phyloP scores from a whole-genome alignment of 2,888 invertebrate species.

The Sarcophaga rosellei region DNA sequence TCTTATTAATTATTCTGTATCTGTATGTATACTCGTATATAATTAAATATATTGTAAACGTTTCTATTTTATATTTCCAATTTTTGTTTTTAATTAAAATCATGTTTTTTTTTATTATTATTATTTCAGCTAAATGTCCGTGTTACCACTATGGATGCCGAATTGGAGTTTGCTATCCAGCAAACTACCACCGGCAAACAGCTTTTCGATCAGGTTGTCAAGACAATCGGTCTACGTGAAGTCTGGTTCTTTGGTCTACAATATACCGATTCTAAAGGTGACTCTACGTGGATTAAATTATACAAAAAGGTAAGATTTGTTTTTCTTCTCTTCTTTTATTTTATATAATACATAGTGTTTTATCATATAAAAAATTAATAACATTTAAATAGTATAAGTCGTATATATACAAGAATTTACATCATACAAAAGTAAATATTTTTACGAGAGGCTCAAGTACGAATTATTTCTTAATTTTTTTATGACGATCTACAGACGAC shows the following conservation, averaged over 20 bases:
- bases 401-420: too few relatives aligned
- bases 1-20: too few relatives aligned
- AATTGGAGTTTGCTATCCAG: conserved; percentile 99
- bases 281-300: conserved; percentile 98
- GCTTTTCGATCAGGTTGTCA: conserved; percentile 99
- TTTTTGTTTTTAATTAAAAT: conserved; percentile 20
- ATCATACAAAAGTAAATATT: too few relatives aligned
- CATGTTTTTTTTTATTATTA: conserved; percentile 52
- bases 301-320: conserved; percentile 95
- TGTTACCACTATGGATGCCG: conserved; percentile 99
- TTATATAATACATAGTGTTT: too few relatives aligned
- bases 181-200: conserved; percentile 99
- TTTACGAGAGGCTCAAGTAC: too few relatives aligned
- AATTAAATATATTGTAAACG: neutral
- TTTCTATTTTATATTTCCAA: neutral
- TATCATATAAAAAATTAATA: too few relatives aligned
- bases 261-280: conserved; percentile 99
- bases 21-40: too few relatives aligned
- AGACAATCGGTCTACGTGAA: conserved; percentile 99
- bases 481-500: too few relatives aligned
- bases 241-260: conserved; percentile 99
- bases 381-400: too few relatives aligned
- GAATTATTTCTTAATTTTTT: too few relatives aligned
- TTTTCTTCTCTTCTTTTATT: too few relatives aligned
- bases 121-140: conserved; percentile 96